Evolutionary conservation across 2,113 vertebrate genomes (phyloP), one percentile per base, ranked within the genome.

Genomic region (Salvelinus namaycush): DNA sequence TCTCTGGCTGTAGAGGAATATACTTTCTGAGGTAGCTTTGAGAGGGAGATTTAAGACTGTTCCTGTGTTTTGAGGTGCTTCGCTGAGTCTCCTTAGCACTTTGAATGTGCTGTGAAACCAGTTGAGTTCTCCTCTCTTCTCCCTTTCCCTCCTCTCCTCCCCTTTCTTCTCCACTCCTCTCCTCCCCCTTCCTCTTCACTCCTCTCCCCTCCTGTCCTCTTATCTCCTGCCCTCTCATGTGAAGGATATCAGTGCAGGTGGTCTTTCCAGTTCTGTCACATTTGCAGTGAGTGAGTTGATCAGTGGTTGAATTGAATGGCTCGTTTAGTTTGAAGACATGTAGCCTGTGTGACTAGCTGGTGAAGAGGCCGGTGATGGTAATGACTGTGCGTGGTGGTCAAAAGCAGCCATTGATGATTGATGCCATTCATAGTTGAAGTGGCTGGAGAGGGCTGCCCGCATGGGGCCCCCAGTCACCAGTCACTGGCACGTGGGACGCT

Each of bases 361-460:
- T 83, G 82, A 86, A 91, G 89, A 91, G 89, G 60, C 83, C 79
- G 84, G 84, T 89, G 90, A 91, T 89, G 91, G 87, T 89, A 92
- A 90, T 92, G 86, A 87, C 80, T 48, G 59, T 54, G 34, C 68
- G 59, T 54, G 34, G 62, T 44, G 67, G 20, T 57, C 59, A 5
- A 54, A n/a, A 62, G n/a, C 59, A 85, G 86, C 89, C 83, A 85
- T 86, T 82, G 74, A 92, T 93, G 92, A 94, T 93, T 94, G 90
- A 89, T 86, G 79, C 87, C 89, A 93, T 92, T 93, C 91, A 93
- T 81, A 83, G 84, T 83, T 90, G 83, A 89, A 92, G 90, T 90
- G 90, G 89, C 82, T 81, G 82, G 83, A 87, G 87, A 85, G 86
- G 51, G 78, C 34, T 51, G 27, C 83, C 80, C 75, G 48, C 69